phyloP scores from a whole-genome alignment of 2,113 vertebrate species.

The Fulica atra region DNA sequence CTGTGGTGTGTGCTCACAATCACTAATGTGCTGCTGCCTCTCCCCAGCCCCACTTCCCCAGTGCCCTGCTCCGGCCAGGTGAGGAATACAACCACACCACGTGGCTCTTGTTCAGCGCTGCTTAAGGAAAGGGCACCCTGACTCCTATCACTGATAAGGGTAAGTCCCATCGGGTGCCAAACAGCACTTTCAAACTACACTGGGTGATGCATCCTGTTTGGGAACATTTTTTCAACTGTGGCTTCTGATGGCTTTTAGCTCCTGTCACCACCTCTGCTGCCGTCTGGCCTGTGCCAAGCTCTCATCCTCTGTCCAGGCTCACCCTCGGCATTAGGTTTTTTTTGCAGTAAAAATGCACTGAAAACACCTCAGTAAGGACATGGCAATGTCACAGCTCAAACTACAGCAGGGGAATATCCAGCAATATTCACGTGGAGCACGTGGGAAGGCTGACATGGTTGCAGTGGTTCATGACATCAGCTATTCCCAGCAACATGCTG shows the following conservation, averaged over 20 bases:
- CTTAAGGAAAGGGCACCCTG: constrained; percentile 30
- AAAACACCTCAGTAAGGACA: not conserved
- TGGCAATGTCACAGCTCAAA: accelerated
- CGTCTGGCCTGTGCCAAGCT: not conserved
- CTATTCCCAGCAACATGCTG: not conserved
- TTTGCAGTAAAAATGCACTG: not conserved
- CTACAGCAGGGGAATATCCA: not conserved
- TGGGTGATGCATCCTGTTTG: not conserved
- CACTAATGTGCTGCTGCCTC: not conserved
- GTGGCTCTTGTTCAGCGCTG: constrained; percentile 76
- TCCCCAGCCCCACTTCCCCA: constrained; percentile 85
- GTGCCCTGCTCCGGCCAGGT: constrained; percentile 79
- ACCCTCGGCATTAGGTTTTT: not conserved
- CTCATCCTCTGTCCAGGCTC: not conserved
- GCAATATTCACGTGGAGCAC: not conserved
- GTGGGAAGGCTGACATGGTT: not conserved
- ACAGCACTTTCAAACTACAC: not conserved
- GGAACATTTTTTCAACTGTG: not conserved
- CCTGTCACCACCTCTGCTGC: not conserved
- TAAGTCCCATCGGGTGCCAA: not conserved
- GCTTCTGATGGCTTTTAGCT: not conserved
- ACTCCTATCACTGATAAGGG: not conserved
- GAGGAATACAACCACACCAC: constrained; percentile 87
- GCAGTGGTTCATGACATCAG: not conserved
- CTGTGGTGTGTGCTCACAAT: accelerated